These are phyloP conservation scores for Serrognathus titanus DNA, from an alignment of 2,888 invertebrate genomes.

Conservation along the genomic window DNA sequence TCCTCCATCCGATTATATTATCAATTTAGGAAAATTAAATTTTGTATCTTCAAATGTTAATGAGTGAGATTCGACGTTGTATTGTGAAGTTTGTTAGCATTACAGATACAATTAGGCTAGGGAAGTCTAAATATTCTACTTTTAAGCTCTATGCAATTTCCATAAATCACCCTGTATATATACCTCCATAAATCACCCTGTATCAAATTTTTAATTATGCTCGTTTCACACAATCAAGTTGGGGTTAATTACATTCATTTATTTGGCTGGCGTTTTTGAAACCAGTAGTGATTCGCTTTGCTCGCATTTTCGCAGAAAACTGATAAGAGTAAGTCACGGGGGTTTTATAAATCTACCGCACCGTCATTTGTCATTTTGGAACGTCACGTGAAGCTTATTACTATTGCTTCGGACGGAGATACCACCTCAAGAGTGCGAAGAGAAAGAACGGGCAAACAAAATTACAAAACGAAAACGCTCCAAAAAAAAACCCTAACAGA, in stretches of 20 bases:
- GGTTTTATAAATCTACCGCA: constrained; percentile 31
- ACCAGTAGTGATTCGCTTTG: not conserved
- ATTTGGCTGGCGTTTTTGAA: too few relatives aligned
- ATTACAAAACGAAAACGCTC: constrained; percentile 10
- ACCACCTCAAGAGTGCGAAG: not conserved
- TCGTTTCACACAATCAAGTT: not conserved
- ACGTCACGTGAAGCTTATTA: constrained; percentile 15
- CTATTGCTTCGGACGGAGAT: not conserved
- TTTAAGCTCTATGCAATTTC: too few relatives aligned
- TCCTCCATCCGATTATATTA: too few relatives aligned
- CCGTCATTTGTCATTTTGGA: constrained; percentile 33
- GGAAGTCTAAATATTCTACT: too few relatives aligned
- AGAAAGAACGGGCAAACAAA: not conserved
- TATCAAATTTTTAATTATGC: not conserved
- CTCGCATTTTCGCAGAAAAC: constrained; percentile 15
- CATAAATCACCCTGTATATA: not conserved
- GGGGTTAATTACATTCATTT: not conserved
- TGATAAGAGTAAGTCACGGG: constrained; percentile 27
- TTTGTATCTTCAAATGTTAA: too few relatives aligned
- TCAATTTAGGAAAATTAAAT: too few relatives aligned
- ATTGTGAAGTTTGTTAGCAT: too few relatives aligned
- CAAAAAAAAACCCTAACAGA: constrained; percentile 5
- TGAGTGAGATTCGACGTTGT: too few relatives aligned
- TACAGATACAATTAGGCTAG: too few relatives aligned
- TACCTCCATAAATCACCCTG: not conserved